Base-by-base conservation (phyloP, 2,113 vertebrate genomes). In the Rhinolophus ferrumequinum region DNA sequence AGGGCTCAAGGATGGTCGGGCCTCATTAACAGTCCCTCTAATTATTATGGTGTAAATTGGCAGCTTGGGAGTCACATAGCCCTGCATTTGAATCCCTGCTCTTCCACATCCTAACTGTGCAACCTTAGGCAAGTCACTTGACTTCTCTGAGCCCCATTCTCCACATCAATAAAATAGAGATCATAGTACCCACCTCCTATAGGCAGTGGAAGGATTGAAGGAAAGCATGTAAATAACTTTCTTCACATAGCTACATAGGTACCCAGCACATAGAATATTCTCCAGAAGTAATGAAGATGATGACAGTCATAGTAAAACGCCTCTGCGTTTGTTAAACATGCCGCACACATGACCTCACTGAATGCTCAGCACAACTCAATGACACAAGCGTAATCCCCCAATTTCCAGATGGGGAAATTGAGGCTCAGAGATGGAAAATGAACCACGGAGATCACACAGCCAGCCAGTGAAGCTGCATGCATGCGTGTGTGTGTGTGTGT, bases 31-130 rank as follows among this genome's bases (percentile, higher is more conserved):
- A 56, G 9, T 7, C 76, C n/a, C 26, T 81, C 66, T 60, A 22
- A 56, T 33, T 11, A 26, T 33, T n/a, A 47, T 7, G 38, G 14
- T 13, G 2, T 13, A 54, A 21, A 9, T 21, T 0, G 1, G 58
- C 16, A n/a, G 24, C 60, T 83, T 38, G 56, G 72, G 70, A 67
- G 26, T 38, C 69, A 8, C 13, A 1, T 0, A 41, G 62, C 44
- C 69, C 73, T 60, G 69, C 14, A 5, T 76, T 47, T 38, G 56
- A 85, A 24, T n/a, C 70, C 30, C 35, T 77, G 21, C 64, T 62
- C 35, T 92, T 88, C 58, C 5, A 24, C 38, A 52, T 81, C 30
- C 56, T 60, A 4, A 52, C 90, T 95, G 80, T 87, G 93, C 93
- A 85, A 47, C 62, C 60, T 86, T 24, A 38, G 12, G 52, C 76